Evolutionary conservation across 2,888 invertebrate species (phyloP), one percentile per base, ranked within the genome.

Genomic region (Caradrina clavipalpis): DNA sequence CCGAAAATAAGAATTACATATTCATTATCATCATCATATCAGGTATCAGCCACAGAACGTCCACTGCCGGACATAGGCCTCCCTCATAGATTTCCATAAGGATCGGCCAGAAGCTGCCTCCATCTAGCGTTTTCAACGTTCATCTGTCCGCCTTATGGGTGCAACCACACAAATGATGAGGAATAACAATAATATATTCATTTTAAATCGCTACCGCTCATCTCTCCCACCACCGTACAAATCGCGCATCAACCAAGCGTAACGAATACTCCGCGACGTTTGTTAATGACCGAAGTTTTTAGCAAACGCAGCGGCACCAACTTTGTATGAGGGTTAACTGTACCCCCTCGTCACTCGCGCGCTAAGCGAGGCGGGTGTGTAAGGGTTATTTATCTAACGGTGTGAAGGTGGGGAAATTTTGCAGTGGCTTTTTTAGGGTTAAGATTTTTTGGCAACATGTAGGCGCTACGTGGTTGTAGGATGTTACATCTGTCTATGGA

Each of bases 281-380:
- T 87, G 86, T 86, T 90, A 89, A 90, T 90, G 90, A 89, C 81
- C 77, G 81, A 87, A 90, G 86, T 90, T 88, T 85, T 74, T 78
- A 73, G 79, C 82, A 84, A 85, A 84, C 84, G 81, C 78, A 81
- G 57, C 75, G 76, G 80, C 69, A 64, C 67, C 67, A 84, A 86
- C 78, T 88, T 88, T 64, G 76, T 76, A 72, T 68, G 80, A 66
- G 69, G 70, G 69, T 73, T 76, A 73, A 63, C 59, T 3, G 45
- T 21, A 57, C 66, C 56, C 71, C 62, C 69, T 62, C 74, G 67
- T 73, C 66, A 73, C 55, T 67, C 17, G 45, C 45, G 17, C 72
- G 69, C 69, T 81, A 73, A 80, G 75, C 84, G 69, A 66, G 60
- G 66, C 55, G 55, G 42, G 31, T 49, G 57, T 54, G 15, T 53